Evolutionary conservation across 2,113 vertebrate genomes (phyloP), one percentile per base, ranked within the genome.

Genomic region (Gobius niger): DNA sequence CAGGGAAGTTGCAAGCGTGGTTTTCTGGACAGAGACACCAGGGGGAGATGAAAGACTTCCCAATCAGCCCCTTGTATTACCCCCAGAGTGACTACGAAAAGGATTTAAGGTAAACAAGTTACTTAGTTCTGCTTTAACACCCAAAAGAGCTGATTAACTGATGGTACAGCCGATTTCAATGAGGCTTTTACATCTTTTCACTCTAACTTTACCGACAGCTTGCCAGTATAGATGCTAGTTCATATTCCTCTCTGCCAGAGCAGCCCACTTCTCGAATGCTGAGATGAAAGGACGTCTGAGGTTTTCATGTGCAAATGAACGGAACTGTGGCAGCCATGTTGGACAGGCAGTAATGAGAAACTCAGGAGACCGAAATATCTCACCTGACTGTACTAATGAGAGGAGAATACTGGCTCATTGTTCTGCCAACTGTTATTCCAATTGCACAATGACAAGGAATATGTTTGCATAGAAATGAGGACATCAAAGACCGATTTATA

Each of bases 231-330:
- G 41, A 15, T 59, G 15, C 62, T 53, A 42, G 51, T 60, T 19
- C 16, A 14, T 47, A 44, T 67, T 67, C 60, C n/a, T 67, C 42
- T 24, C 12, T 7, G n/a, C 44, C 34, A 61, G 49, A 75, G 53
- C 63, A 53, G 51, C 77, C 67, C 73, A 15, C 77, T 40, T 47
- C 61, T 66, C 47, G 76, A 64, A 80, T 74, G 76, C 80, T 70
- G 75, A 71, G 77, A 85, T 87, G 70, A 86, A 85, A 84, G 85
- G 67, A 51, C 40, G 7, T 6, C 42, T 61, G 65, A 68, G 72
- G 49, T 73, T 84, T 85, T 86, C 67, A 83, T 83, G 77, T 85
- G 84, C 78, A 88, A 77, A 85, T 82, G 67, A 75, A 74, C 65
- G 68, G 77, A 71, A 53, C 68, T 50, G 63, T 64, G 72, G 60